A percentile compares a stretch with the other conserved stretches of the same genome.
These are phyloP conservation scores for Abrostola triplasia DNA, from an alignment of 2,888 invertebrate genomes.

Conservation along the genomic window DNA sequence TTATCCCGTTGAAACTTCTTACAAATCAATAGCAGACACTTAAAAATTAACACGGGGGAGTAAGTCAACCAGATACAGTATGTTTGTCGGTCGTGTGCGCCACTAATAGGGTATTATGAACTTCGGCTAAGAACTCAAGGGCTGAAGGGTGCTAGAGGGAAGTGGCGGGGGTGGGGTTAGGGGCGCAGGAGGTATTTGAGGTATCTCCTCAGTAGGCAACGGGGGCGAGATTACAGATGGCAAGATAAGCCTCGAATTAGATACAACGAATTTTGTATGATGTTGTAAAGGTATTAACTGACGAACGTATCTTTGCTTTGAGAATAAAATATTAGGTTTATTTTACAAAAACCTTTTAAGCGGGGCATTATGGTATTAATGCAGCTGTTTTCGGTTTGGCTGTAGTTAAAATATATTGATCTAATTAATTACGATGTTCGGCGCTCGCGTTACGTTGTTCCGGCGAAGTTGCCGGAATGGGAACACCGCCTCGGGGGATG, in stretches of 20 bases:
- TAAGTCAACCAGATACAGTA: conserved; percentile 69
- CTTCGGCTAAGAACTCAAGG: conserved; percentile 78
- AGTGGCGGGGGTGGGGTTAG: conserved; percentile 50
- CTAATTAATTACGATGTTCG: conserved; percentile 40
- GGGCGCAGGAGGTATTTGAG: conserved; percentile 72
- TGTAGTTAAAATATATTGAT: conserved; percentile 41
- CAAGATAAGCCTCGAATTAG: conserved; percentile 87
- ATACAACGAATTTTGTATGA: conserved; percentile 87
- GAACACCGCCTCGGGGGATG: conserved; percentile 34
- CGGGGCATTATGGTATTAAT: conserved; percentile 58
- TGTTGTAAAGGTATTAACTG: conserved; percentile 83
- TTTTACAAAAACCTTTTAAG: conserved; percentile 73
- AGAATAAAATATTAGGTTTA: conserved; percentile 83
- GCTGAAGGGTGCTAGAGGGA: conserved; percentile 68
- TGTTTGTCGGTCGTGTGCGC: conserved; percentile 74
- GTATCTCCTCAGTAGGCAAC: conserved; percentile 74
- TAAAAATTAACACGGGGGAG: conserved; percentile 52
- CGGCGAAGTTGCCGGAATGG: conserved; percentile 28
- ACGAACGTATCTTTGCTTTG: conserved; percentile 76
- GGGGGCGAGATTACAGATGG: conserved; percentile 85
- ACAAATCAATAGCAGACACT: conserved; percentile 40
- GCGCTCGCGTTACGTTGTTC: conserved; percentile 12
- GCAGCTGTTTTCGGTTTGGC: conserved; percentile 37
- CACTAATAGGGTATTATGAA: conserved; percentile 87
- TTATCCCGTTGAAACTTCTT: neutral